Base-by-base conservation (phyloP, 2,888 invertebrate genomes). In the Drosophila cracens region DNA sequence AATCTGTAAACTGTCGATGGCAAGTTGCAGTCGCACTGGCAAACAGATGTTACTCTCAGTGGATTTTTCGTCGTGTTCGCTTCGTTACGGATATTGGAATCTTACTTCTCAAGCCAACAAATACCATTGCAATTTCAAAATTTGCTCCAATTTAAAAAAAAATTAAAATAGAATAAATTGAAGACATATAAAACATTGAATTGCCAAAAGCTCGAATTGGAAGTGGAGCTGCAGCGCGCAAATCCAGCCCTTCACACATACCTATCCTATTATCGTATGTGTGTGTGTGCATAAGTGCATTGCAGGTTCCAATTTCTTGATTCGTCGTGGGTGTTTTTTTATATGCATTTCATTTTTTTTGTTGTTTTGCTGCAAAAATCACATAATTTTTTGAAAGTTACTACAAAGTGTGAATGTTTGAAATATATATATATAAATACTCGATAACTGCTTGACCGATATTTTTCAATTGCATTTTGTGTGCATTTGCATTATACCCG, bases 1-100 rank as follows among this genome's bases (percentile, higher is more conserved):
- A 53, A 18, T 57, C 4, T 10, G 53, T 21, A 46, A 54, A 54
- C 21, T 34, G 27, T 10, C 31, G 16, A 25, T 64, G 25, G 4
- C 8, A 59, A 38, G n/a, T n/a, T 57, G 27, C 21, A 64, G 67
- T 5, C 70, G 70, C 66, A 64, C 56, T 46, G 48, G 1, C 31
- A 52, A 79, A 68, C 78, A 80, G 62, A 80, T 78, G 80, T 80
- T 71, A 78, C 80, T 81, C 75, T 79, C 65, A 73, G 82, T 82
- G 65, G 56, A 79, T 68, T 76, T 76, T 68, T 82, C 76, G 69
- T 68, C 72, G 75, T 65, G 80, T 76, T 61, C 76, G 66, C 43
- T 68, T 79, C 75, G 66, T 33, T 60, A 70, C 83, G 81, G 76
- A 68, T 73, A 29, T 59, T 65, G n/a, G 59, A 59, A 18, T 56